Evolutionary conservation across 1,140 invertebrate genomes (phyloP), one percentile per base, ranked within the genome.

Genomic region (Brevipalpus yothersi): DNA sequence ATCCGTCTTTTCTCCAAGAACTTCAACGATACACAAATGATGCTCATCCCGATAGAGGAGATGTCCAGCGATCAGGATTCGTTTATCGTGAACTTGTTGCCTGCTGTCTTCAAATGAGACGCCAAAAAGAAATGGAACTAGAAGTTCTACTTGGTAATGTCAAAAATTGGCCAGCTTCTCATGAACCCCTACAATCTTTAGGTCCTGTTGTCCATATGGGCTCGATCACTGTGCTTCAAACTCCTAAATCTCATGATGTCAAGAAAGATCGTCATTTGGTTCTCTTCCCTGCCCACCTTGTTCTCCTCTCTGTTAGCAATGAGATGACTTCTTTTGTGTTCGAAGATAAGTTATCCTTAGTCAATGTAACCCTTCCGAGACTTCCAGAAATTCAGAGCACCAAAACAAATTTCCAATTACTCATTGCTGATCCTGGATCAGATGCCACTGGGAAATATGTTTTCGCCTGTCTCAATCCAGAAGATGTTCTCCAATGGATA

Each of bases 11-110:
- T 41, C 74, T 97, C 19, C 89, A 95, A 72, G 93, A 98, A 72
- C 72, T 97, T 54, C 89, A 94, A 67, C 75, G 91, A 61, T 90
- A 95, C 69, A 84, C 93, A 41, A 85, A 91, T 65, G 92, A 95
- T 71, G 83, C 80, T 68, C 91, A 98, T 73, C 79, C 84, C 2
- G 94, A 98, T 72, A 75, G 92, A 63, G 94, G 93, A 3, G 92
- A 98, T 69, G 87, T 90, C 1, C 91, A 96, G 70, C 75, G 93
- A 62, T 90, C 90, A 51, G 83, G 91, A 65, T 80, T 80, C 63
- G 83, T 97, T 39, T 97, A 92, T 71, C 86, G 90, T 70, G 89
- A 96, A 67, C 85, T 97, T 67, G 82, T 86, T 61, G 87, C 92
- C 74, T 77, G 78, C 43, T 94, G 89, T 72, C 78, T 82, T 58